Percentiles rank a stretch among this genome's conserved stretches.
Conservation (phyloP, 2,113 vertebrate species). For the Microtus ochrogaster region DNA sequence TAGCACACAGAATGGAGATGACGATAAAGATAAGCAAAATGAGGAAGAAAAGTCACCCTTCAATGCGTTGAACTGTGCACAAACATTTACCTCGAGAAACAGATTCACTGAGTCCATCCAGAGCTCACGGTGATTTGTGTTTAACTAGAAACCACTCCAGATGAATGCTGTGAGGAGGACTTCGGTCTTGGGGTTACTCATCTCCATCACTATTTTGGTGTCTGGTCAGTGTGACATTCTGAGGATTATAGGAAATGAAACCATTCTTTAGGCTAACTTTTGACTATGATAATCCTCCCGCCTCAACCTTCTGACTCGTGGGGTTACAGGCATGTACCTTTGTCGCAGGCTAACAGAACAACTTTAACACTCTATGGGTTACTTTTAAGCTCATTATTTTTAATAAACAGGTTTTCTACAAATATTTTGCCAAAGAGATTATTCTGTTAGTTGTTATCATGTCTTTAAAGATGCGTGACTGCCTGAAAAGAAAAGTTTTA, state of each 20-base stretch:
- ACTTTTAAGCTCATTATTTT: neutral
- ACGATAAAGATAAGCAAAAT: neutral
- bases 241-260: constrained; percentile 15
- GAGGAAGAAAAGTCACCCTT: neutral
- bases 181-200: neutral
- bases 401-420: too few species aligned
- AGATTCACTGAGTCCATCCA: neutral
- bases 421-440: too few species aligned
- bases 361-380: neutral
- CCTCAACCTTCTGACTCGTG: neutral
- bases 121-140: neutral
- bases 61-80: neutral
- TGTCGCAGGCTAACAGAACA: neutral
- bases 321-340: neutral
- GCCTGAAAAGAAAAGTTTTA: too few species aligned
- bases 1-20: neutral
- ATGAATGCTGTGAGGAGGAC: neutral
- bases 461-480: too few species aligned
- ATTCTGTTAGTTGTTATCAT: too few species aligned
- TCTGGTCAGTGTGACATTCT: constrained; percentile 44
- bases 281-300: neutral
- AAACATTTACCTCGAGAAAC: neutral
- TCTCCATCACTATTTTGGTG: neutral
- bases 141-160: neutral
- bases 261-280: neutral